phyloP scores from a whole-genome alignment of 2,113 vertebrate genomes.

The Oplegnathus fasciatus region DNA sequence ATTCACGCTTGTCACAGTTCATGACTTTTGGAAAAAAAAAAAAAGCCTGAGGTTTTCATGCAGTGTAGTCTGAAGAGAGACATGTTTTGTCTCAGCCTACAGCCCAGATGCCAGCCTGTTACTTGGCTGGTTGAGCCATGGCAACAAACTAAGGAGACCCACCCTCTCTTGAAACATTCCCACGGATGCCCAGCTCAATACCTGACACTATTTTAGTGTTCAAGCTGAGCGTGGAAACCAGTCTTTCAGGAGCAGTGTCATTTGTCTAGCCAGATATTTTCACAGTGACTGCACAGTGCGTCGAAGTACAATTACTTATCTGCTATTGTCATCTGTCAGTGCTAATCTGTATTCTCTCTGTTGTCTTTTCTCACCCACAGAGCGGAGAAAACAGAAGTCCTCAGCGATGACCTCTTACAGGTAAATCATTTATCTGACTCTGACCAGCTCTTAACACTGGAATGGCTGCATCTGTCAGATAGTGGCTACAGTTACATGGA shows the following conservation, averaged over 20 bases:
- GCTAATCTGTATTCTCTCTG: constrained; percentile 60
- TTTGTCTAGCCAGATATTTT: constrained; percentile 27
- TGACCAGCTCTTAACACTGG: constrained; percentile 4
- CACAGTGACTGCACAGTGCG: neutral
- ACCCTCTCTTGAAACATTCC: constrained; percentile 39
- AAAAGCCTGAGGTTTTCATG: neutral
- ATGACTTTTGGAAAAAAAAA: too few species aligned
- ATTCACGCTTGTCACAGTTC: neutral
- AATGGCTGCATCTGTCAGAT: constrained; percentile 5
- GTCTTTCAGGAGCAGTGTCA: constrained; percentile 12
- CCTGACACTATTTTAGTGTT: neutral
- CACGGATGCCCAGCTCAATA: constrained; percentile 2
- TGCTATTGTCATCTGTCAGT: constrained; percentile 3
- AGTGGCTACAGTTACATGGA: neutral
- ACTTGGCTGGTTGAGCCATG: constrained; percentile 11
- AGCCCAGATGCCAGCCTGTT: constrained; percentile 20
- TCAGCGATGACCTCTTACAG: constrained; percentile 98
- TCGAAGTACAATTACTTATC: neutral
- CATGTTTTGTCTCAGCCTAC: constrained; percentile 16
- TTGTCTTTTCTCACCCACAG: constrained; percentile 85
- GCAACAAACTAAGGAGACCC: constrained; percentile 32
- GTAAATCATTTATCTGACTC: constrained; percentile 84
- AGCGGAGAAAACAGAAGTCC: constrained; percentile 98
- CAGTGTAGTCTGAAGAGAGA: neutral
- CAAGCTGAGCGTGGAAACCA: constrained; percentile 10